phyloP scores from a whole-genome alignment of 1,140 invertebrate species.

The Chrysopa pallens region DNA sequence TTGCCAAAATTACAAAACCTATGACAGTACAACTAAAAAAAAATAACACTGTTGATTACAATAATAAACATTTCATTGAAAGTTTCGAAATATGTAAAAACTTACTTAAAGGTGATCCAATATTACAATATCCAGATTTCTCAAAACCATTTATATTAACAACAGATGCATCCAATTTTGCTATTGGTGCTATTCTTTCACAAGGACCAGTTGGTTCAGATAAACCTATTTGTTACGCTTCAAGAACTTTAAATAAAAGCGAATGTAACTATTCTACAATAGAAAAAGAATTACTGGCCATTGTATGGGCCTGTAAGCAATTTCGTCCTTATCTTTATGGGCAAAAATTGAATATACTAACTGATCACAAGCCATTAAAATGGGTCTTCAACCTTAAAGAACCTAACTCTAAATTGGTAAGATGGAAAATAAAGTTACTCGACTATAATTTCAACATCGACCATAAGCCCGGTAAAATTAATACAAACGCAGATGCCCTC shows the following conservation, averaged over 20 bases:
- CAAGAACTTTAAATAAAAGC: not conserved
- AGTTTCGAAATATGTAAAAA: constrained; percentile 7
- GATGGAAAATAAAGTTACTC: constrained; percentile 27
- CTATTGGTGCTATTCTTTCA: constrained; percentile 4
- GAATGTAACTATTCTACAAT: not conserved
- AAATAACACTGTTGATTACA: constrained; percentile 4
- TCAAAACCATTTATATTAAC: constrained; percentile 4
- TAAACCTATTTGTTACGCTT: constrained; percentile 2
- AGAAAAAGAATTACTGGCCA: constrained; percentile 13
- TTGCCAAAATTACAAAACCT: no score
- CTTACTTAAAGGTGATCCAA: constrained; percentile 4
- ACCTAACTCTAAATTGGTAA: constrained; percentile 22
- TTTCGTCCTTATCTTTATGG: constrained; percentile 20
- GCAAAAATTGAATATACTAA: constrained; percentile 14
- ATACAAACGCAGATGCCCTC: constrained; percentile 18
- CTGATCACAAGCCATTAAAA: constrained; percentile 20
- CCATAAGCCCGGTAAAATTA: constrained; percentile 11
- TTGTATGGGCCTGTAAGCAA: constrained; percentile 16
- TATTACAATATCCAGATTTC: constrained; percentile 9
- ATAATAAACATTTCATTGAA: constrained; percentile 3
- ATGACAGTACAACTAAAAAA: no score
- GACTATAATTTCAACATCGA: constrained; percentile 20
- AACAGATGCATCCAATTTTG: constrained; percentile 5
- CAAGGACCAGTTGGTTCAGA: constrained; percentile 3
- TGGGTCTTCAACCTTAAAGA: constrained; percentile 17